phyloP scores from a whole-genome alignment of 1,140 invertebrate species.

The Ceratina australensis region DNA sequence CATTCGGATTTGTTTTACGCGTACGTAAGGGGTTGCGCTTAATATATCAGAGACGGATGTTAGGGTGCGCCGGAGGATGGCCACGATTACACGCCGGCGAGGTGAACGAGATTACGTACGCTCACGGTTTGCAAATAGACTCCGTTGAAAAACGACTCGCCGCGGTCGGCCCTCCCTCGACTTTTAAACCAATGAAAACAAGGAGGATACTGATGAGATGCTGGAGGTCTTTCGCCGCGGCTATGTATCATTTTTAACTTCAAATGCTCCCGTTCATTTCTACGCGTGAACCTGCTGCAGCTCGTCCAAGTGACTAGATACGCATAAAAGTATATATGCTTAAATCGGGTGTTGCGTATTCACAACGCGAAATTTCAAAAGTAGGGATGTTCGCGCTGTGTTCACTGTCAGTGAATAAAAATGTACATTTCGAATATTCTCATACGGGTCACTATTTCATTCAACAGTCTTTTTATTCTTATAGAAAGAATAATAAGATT shows the following conservation, averaged over 20 bases:
- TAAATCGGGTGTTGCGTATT: too few species aligned
- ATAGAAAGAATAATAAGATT: too few species aligned
- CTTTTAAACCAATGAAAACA: background rate
- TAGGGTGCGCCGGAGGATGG: slow-evolving; percentile 35
- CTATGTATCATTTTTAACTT: slow-evolving; percentile 10
- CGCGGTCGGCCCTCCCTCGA: background rate
- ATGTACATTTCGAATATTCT: too few species aligned
- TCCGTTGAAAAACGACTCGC: background rate
- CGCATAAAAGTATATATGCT: too few species aligned
- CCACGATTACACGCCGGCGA: slow-evolving; percentile 13
- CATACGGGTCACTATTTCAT: too few species aligned
- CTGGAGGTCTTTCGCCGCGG: background rate
- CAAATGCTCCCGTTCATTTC: background rate
- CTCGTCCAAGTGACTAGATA: too few species aligned
- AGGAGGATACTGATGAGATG: slow-evolving; percentile 3
- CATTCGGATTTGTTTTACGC: slow-evolving; percentile 56
- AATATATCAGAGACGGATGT: slow-evolving; percentile 53
- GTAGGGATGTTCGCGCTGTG: too few species aligned
- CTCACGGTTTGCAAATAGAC: slow-evolving; percentile 21
- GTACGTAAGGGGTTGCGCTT: slow-evolving; percentile 54
- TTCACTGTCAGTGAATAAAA: too few species aligned
- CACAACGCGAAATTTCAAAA: too few species aligned
- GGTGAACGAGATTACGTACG: slow-evolving; percentile 19
- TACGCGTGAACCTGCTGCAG: background rate
- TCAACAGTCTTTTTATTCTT: too few species aligned